Percentiles rank a stretch among this genome's conserved stretches.
Evolutionary conservation across 2,113 vertebrate species (phyloP).

Genomic region (Bubalus kerabau): DNA sequence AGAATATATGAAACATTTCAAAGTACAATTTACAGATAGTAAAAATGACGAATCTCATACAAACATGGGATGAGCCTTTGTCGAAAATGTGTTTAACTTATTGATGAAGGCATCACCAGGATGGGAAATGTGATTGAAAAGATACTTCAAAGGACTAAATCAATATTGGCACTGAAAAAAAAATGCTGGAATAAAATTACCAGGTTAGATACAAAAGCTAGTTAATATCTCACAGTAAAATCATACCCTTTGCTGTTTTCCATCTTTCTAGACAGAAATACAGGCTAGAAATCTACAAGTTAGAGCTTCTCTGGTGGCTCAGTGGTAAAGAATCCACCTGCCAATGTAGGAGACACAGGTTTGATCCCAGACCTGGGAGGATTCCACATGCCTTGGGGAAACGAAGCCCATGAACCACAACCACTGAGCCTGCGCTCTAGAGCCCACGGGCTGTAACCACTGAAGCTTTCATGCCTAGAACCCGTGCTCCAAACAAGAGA

Average conservation of each 20-base stretch:
- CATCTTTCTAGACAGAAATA: neutral
- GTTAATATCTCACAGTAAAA: neutral
- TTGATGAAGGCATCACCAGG: neutral
- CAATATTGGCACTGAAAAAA: neutral
- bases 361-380: neutral
- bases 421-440: neutral
- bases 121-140: neutral
- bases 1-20: neutral
- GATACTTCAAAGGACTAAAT: neutral
- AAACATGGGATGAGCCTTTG: neutral
- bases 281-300: neutral
- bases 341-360: neutral
- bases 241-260: neutral
- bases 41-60: neutral
- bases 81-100: neutral
- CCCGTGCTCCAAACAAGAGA: neutral
- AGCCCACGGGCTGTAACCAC: neutral
- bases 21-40: neutral
- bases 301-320: neutral
- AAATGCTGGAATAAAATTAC: neutral
- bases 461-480: neutral
- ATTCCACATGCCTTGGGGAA: neutral
- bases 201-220: neutral
- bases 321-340: neutral
- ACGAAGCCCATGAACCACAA: neutral